Percentiles rank a stretch among this genome's conserved stretches.
These are phyloP conservation scores for Calameuta filiformis DNA, from an alignment of 2,888 invertebrate genomes.

Conservation along the genomic window DNA sequence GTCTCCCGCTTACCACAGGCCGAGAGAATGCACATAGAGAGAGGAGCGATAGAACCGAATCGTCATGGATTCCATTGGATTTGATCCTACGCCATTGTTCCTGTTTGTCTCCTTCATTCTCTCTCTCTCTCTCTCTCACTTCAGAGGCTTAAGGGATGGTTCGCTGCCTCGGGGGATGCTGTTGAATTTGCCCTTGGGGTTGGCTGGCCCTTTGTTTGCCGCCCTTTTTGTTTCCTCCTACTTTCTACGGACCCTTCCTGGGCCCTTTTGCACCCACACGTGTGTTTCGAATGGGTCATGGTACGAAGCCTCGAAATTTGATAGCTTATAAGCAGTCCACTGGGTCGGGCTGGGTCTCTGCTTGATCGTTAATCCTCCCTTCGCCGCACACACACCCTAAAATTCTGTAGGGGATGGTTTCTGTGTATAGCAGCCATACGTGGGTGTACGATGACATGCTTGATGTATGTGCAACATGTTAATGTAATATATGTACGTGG, in stretches of 20 bases:
- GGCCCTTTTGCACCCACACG: neutral
- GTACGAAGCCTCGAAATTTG: neutral
- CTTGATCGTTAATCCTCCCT: neutral
- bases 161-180: slow-evolving; percentile 6
- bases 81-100: slow-evolving; percentile 1
- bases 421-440: neutral
- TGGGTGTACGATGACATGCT: neutral
- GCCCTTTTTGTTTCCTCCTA: neutral
- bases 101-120: neutral
- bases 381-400: neutral
- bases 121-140: neutral
- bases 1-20: neutral
- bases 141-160: slow-evolving; percentile 8
- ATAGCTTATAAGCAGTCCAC: neutral
- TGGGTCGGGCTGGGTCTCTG: neutral
- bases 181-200: slow-evolving; percentile 9
- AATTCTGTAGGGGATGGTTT: neutral
- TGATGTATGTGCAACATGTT: neutral
- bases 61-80: neutral
- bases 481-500: neutral
- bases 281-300: neutral
- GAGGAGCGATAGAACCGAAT: neutral
- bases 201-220: slow-evolving; percentile 21
- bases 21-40: neutral
- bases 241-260: slow-evolving; percentile 5